Evolutionary conservation across 1,140 invertebrate species (phyloP).

Genomic region (Drosophila pachea): DNA sequence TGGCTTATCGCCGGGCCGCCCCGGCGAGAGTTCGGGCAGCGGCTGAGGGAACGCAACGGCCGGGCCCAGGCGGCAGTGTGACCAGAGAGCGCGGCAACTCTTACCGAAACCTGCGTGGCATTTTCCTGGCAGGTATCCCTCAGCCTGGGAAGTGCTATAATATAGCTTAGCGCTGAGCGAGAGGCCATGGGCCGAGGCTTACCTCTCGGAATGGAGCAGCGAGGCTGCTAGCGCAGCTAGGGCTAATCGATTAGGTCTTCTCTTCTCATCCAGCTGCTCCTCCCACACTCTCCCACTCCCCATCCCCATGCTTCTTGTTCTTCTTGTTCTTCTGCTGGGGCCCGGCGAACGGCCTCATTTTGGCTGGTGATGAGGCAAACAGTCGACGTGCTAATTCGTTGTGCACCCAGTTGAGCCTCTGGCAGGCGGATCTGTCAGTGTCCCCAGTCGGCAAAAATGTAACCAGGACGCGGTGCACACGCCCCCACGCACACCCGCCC

Average conservation of each 20-base stretch:
- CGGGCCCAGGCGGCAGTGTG: no score
- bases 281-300: background rate
- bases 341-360: conserved; percentile 13
- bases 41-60: no score
- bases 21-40: conserved; percentile 12
- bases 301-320: background rate
- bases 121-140: no score
- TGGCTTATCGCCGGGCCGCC: conserved; percentile 37
- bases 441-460: conserved; percentile 44
- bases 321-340: background rate
- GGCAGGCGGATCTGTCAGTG: conserved; percentile 37
- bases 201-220: no score
- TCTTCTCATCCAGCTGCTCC: no score
- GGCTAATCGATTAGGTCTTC: no score
- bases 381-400: conserved; percentile 62
- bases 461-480: conserved; percentile 19
- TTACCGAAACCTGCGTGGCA: no score
- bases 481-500: background rate
- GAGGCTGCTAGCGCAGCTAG: background rate
- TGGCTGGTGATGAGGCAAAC: conserved; percentile 37
- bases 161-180: no score
- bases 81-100: no score
- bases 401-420: conserved; percentile 53
- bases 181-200: no score
- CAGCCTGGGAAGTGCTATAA: no score